Conservation (phyloP, 2,797 vertebrate species). For the Labeo calbasu region DNA sequence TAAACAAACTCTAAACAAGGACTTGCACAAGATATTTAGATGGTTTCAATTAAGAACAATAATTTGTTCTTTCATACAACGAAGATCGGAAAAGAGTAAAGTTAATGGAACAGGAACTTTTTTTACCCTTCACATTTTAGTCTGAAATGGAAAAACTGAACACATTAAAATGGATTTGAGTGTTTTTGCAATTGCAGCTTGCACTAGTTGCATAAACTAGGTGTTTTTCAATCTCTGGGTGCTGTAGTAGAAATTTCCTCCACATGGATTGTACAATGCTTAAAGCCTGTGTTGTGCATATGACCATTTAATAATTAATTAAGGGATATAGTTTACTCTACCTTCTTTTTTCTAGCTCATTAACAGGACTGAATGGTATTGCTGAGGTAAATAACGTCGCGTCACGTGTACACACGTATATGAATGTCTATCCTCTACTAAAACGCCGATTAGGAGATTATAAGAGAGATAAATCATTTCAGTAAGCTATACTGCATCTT, state of each 20-base stretch:
- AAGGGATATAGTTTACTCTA: background rate
- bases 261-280: too few relatives aligned
- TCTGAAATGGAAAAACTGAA: background rate
- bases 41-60: conserved; percentile 45
- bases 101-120: conserved; percentile 3
- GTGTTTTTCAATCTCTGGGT: background rate
- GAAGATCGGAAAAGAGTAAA: conserved; percentile 5
- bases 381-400: background rate
- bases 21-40: conserved; percentile 29
- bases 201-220: background rate
- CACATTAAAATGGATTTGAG: background rate
- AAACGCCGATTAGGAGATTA: background rate
- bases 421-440: background rate
- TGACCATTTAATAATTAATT: background rate
- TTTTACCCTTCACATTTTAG: background rate
- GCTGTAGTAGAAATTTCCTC: background rate
- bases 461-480: background rate
- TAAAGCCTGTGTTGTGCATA: background rate
- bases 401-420: background rate
- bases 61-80: background rate
- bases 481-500: background rate
- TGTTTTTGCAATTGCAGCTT: background rate
- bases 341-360: background rate
- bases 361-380: background rate
- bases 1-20: conserved; percentile 5